Evolutionary conservation across 2,113 vertebrate genomes (phyloP), one percentile per base, ranked within the genome.

Genomic region (Lonchura striata): DNA sequence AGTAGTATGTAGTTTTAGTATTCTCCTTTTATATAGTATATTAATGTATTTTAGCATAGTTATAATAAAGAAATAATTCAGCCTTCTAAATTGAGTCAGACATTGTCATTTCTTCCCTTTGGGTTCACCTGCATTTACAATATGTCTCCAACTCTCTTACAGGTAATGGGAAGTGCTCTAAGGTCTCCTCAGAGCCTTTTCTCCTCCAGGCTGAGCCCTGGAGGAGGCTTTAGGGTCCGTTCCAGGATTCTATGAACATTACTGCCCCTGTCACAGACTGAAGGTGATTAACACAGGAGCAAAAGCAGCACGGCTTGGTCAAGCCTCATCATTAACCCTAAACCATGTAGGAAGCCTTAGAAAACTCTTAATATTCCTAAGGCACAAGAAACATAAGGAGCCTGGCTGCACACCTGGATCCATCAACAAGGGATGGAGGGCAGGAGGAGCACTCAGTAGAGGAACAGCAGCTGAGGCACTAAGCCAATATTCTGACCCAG

Each of bases 261-360:
- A 23, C 2, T 14, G 23, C 3, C 19, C 49, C 70, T 50, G 66
- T 60, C 64, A 24, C 52, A 39, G 49, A 3, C 27, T 20, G 70
- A 22, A 11, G 13, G 19, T 8, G 24, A 82, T 39, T 13, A 15
- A 27, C 23, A 46, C 6, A 78, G 42, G 24, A 71, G 16, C 17
- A 19, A 81, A 88, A 74, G 60, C 33, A 86, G 18, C 61, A 37
- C 0, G 0, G 50, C 17, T 2, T 24, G 52, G 14, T 16, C 31
- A 69, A 50, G 37, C 5, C 21, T 21, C 22, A 78, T 57, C 37
- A 65, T 64, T 69, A 69, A 82, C 4, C 44, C 10, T 54, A 63
- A 42, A 61, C 17, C 25, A 9, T 0, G 0, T 1, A 13, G 22
- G 20, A 70, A 54, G 15, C 6, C 30, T 66, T 56, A 15, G 16